Conservation (phyloP, 2,797 vertebrate genomes). For the Aratinga solstitialis region DNA sequence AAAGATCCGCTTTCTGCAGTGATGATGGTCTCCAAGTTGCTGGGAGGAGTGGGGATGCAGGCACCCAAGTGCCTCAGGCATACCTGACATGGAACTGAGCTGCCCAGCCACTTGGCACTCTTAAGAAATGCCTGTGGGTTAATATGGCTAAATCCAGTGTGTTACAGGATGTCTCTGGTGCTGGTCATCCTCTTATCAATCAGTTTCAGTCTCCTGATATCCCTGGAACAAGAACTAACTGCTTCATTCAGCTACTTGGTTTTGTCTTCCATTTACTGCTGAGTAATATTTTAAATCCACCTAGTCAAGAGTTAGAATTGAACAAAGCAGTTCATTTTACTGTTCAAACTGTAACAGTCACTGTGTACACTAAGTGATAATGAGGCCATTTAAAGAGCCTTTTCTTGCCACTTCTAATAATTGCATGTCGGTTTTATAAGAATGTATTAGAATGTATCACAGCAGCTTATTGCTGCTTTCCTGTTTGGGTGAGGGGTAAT, state of each 20-base stretch:
- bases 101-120: background rate
- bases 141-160: background rate
- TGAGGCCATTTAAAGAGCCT: slow-evolving; percentile 49
- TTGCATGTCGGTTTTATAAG: background rate
- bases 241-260: background rate
- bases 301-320: background rate
- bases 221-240: background rate
- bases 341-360: background rate
- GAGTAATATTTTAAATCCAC: background rate
- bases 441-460: background rate
- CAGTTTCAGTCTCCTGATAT: background rate
- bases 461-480: background rate
- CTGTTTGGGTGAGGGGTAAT: background rate
- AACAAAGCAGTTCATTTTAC: background rate
- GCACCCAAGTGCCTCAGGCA: background rate
- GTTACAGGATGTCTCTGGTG: background rate
- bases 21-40: background rate
- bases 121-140: background rate
- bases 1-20: background rate
- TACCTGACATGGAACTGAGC: background rate
- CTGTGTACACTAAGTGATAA: background rate
- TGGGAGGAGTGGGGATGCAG: background rate
- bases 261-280: background rate
- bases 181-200: background rate
- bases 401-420: background rate